Base-by-base conservation (phyloP, 2,113 vertebrate genomes). In the Protomyctophum bolini region DNA sequence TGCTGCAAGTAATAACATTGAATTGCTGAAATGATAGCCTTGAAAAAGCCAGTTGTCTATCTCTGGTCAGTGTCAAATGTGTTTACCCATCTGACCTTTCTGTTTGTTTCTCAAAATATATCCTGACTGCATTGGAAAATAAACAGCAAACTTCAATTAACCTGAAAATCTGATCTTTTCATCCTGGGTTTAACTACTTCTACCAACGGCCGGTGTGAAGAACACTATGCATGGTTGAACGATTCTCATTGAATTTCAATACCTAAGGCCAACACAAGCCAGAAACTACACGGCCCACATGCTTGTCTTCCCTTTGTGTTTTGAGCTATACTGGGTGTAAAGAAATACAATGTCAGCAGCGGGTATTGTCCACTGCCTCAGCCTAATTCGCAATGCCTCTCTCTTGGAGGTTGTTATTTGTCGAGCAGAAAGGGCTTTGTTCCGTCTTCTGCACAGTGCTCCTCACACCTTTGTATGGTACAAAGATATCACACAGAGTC, bases 271-370 rank as follows among this genome's bases (percentile, higher is more conserved):
- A 63, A 60, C 63, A 65, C 47, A 58, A 72, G 67, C 68, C 68
- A 63, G 76, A 73, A 59, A 48, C 28, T 75, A 67, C 49, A 63
- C 70, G 74, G 77, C 73, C 79, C 70, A 69, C 77, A 75, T 72
- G 74, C 73, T 62, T n/a, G 66, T 84, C 69, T 77, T 80, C 74
- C 77, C 80, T 88, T 72, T 79, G 76, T 84, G 69, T 69, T 70
- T 64, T 14, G 58, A 75, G 81, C 75, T 63, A 57, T 56, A 56
- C 45, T 62, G 33, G 8, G 33, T 66, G 2, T 66, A 9, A 46
- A 71, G 55, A 69, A 85, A 70, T 9, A 29, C 51, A 21, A 71
- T 69, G 79, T 65, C 70, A 81, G 81, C 72, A 58, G 55, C 54
- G 12, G 8, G 52, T 49, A 77, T 85, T 84, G 70, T 76, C 70